phyloP scores from a whole-genome alignment of 2,888 invertebrate genomes.

The Drepana falcataria region DNA sequence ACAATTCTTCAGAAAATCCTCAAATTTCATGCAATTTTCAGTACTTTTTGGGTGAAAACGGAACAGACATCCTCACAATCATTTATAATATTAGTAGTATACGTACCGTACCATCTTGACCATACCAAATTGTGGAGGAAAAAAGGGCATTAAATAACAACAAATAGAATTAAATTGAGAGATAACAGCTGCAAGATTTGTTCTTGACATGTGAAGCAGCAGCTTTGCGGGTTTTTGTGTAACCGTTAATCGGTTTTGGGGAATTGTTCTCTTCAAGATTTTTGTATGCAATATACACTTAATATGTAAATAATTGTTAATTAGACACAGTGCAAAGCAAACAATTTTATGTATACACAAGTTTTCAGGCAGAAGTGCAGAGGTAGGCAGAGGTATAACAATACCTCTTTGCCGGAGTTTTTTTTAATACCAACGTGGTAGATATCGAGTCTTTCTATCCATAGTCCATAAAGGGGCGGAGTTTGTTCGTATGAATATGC shows the following conservation, averaged over 20 bases:
- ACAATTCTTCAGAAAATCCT: too few relatives aligned
- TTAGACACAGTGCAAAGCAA: background rate
- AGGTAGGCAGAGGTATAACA: too few relatives aligned
- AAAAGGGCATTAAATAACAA: constrained; percentile 43
- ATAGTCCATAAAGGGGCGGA: too few relatives aligned
- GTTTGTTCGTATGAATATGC: too few relatives aligned
- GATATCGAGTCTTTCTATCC: too few relatives aligned
- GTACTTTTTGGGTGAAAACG: too few relatives aligned
- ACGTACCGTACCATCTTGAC: constrained; percentile 29
- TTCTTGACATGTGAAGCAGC: constrained; percentile 25
- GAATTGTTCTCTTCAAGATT: constrained; percentile 19
- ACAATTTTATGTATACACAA: background rate
- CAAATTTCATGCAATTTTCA: too few relatives aligned
- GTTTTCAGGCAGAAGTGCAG: too few relatives aligned
- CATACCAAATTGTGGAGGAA: constrained; percentile 29
- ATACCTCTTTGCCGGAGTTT: too few relatives aligned
- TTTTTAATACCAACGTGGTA: too few relatives aligned
- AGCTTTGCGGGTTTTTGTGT: constrained; percentile 5
- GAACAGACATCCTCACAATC: too few relatives aligned
- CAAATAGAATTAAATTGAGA: background rate
- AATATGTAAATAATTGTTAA: background rate
- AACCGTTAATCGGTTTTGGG: constrained; percentile 20
- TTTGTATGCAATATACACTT: background rate
- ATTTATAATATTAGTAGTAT: too few relatives aligned
- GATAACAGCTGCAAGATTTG: constrained; percentile 38